Percentiles rank a stretch among this genome's conserved stretches.
Evolutionary conservation across 2,888 invertebrate genomes (phyloP).

Genomic region (Synanthedon tipuliformis): DNA sequence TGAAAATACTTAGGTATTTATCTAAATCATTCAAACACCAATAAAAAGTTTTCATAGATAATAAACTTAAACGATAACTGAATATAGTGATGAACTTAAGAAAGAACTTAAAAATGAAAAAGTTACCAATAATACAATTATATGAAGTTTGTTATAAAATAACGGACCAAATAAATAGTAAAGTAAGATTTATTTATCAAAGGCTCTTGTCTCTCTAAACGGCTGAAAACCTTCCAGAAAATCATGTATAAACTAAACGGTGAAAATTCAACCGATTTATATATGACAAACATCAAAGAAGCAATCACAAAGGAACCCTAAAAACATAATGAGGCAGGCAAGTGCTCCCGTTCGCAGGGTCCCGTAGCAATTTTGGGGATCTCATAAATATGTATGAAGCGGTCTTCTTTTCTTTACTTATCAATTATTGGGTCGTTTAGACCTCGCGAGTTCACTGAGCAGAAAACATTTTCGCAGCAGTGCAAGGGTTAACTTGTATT

Average conservation of each 20-base stretch:
- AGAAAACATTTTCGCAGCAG: constrained; percentile 34
- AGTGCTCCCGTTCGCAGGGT: constrained; percentile 65
- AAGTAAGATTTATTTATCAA: too few relatives aligned
- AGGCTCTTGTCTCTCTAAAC: too few relatives aligned
- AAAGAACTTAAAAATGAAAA: too few relatives aligned
- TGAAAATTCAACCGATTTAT: constrained; percentile 51
- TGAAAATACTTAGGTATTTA: too few relatives aligned
- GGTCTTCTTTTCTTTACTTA: constrained; percentile 68
- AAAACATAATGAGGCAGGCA: constrained; percentile 62
- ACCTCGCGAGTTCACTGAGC: constrained; percentile 39
- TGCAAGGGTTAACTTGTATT: constrained; percentile 47
- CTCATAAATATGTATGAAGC: constrained; percentile 69
- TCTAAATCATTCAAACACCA: too few relatives aligned
- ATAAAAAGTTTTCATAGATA: too few relatives aligned
- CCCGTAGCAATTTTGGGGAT: constrained; percentile 60
- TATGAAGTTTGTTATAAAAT: too few relatives aligned
- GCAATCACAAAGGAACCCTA: constrained; percentile 61
- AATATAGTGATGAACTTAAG: too few relatives aligned
- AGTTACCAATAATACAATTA: too few relatives aligned
- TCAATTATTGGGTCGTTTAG: constrained; percentile 68
- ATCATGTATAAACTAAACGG: constrained; percentile 33
- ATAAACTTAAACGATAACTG: too few relatives aligned
- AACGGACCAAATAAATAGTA: too few relatives aligned
- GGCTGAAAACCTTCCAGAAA: constrained; percentile 10
- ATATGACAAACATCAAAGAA: constrained; percentile 54